phyloP scores from a whole-genome alignment of 2,888 invertebrate genomes.

The Acleris cristana region DNA sequence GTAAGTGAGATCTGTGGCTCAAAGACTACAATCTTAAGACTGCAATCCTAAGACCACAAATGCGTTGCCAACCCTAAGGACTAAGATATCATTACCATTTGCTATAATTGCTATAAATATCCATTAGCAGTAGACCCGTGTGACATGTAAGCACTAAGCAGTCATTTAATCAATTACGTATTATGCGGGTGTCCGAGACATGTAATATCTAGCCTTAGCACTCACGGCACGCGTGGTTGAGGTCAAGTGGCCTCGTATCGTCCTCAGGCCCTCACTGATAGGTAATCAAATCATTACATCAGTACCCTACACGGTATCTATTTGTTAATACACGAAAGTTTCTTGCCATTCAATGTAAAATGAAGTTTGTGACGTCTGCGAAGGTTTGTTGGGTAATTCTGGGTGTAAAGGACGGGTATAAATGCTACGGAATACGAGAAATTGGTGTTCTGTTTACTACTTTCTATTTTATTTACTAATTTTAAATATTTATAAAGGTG shows the following conservation, averaged over 20 bases:
- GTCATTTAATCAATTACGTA: conserved; percentile 10
- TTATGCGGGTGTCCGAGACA: conserved; percentile 16
- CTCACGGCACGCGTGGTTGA: conserved; percentile 22
- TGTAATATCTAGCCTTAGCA: conserved; percentile 24
- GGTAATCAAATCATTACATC: neutral
- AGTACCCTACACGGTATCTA: neutral
- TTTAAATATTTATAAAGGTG: too few species aligned
- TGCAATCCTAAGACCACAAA: too few species aligned
- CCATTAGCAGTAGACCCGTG: neutral
- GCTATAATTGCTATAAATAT: too few species aligned
- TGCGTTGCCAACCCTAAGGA: too few species aligned
- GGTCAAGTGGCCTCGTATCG: conserved; percentile 31
- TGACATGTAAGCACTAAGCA: neutral
- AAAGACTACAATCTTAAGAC: too few species aligned
- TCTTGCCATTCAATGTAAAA: conserved; percentile 4
- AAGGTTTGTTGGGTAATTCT: neutral
- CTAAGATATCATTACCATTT: too few species aligned
- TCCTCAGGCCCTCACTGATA: conserved; percentile 21
- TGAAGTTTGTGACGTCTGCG: neutral
- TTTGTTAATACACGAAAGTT: conserved; percentile 20
- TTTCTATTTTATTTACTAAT: too few species aligned
- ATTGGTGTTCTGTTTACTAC: too few species aligned
- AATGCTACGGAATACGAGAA: too few species aligned
- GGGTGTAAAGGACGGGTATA: neutral
- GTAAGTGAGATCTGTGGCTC: too few species aligned